Evolutionary conservation across 2,797 vertebrate genomes (phyloP).

Genomic region (Protonibea diacanthus): DNA sequence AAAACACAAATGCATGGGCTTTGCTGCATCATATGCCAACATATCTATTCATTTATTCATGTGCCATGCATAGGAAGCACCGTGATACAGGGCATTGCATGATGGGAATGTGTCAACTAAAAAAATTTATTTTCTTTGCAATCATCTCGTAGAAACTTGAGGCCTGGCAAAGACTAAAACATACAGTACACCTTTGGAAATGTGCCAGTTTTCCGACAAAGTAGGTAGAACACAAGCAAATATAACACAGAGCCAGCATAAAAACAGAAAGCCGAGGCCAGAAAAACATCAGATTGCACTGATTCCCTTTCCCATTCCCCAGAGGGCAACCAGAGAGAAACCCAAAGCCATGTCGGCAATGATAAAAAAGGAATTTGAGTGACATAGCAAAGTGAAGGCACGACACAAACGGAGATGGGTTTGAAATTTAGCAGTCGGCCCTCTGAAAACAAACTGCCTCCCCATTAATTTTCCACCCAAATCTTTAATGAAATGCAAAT

Average conservation of each 20-base stretch:
- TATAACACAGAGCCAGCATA: neutral
- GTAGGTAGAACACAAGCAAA: conserved; percentile 10
- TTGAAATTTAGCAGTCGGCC: conserved; percentile 41
- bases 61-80: neutral
- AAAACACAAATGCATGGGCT: conserved; percentile 11
- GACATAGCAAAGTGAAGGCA: conserved; percentile 35
- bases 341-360: conserved; percentile 28
- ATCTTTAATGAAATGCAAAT: conserved; percentile 82
- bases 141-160: conserved; percentile 25
- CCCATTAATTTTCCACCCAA: conserved; percentile 68
- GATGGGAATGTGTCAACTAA: conserved; percentile 39
- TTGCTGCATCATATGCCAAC: neutral
- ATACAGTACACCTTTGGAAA: conserved; percentile 18
- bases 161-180: conserved; percentile 23
- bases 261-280: conserved; percentile 18
- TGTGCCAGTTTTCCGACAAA: conserved; percentile 40
- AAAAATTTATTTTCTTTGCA: conserved; percentile 33
- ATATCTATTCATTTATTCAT: conserved; percentile 33
- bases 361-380: conserved; percentile 38
- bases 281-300: conserved; percentile 44
- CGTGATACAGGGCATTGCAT: conserved; percentile 8
- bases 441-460: conserved; percentile 61
- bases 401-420: conserved; percentile 45
- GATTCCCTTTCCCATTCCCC: conserved; percentile 32
- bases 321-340: conserved; percentile 28